Evolutionary conservation across 2,888 invertebrate genomes (phyloP).

Genomic region (Orthosia gracilis): DNA sequence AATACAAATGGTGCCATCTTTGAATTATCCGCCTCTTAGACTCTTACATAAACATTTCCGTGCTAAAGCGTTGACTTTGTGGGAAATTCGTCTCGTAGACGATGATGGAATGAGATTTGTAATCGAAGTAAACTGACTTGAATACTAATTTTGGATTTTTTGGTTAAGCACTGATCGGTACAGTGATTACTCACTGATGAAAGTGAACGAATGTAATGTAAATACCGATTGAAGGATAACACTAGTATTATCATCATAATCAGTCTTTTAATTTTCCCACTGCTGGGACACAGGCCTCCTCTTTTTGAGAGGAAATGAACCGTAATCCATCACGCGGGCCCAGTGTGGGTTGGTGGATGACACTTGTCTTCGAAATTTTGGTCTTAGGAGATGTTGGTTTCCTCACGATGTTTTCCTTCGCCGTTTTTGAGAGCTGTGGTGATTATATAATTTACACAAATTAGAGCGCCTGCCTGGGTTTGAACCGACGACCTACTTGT

Average conservation of each 20-base stretch:
- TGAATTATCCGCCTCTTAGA: conserved; percentile 30
- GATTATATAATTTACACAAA: no score
- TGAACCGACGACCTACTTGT: no score
- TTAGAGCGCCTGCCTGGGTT: no score
- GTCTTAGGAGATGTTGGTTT: no score
- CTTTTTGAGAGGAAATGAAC: no score
- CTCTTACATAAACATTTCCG: conserved; percentile 51
- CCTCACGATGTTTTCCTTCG: no score
- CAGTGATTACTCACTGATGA: background rate
- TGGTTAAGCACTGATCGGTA: background rate
- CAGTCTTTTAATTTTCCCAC: no score
- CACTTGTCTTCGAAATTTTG: no score
- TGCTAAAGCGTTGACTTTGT: conserved; percentile 18
- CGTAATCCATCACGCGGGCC: no score
- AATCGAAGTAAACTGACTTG: background rate
- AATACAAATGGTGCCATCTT: conserved; percentile 51
- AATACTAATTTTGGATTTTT: background rate
- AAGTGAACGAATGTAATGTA: background rate
- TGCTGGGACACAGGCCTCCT: no score
- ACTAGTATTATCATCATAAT: background rate
- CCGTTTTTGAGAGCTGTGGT: no score
- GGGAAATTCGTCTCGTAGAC: conserved; percentile 11
- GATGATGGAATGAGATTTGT: conserved; percentile 13
- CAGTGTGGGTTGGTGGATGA: no score
- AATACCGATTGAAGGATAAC: background rate